Evolutionary conservation across 2,888 invertebrate species (phyloP).

Genomic region (Conchocele bisecta): DNA sequence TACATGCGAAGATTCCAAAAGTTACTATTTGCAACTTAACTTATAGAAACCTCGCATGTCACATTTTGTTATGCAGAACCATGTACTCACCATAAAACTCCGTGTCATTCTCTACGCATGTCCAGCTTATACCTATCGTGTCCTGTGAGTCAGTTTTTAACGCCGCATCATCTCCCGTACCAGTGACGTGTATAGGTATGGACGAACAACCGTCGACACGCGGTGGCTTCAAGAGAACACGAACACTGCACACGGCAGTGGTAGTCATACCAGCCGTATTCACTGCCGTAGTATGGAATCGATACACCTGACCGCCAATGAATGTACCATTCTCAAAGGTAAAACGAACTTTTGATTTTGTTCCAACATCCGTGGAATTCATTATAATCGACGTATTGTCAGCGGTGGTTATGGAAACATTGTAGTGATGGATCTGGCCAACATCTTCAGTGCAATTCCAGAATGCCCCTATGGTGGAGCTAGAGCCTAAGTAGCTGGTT

Average conservation of each 20-base stretch:
- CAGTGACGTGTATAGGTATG: not conserved
- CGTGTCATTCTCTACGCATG: conserved; percentile 5
- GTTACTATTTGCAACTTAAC: too few relatives aligned
- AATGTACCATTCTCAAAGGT: not conserved
- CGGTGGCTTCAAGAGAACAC: not conserved
- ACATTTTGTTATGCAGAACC: too few relatives aligned
- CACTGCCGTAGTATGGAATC: conserved; percentile 1
- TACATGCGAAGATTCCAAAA: too few relatives aligned
- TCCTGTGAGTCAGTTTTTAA: not conserved
- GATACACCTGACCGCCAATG: not conserved
- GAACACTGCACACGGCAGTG: not conserved
- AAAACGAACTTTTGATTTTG: conserved; percentile 13
- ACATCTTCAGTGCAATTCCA: conserved; percentile 60
- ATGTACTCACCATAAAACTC: conserved; percentile 26
- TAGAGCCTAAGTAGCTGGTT: conserved; percentile 47
- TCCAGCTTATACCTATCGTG: conserved; percentile 17
- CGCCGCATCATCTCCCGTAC: not conserved
- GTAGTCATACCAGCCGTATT: not conserved
- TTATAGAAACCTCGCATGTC: too few relatives aligned
- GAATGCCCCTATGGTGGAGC: conserved; percentile 50
- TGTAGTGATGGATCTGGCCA: conserved; percentile 34
- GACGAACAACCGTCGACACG: not conserved
- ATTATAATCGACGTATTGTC: conserved; percentile 19
- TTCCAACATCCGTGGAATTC: conserved; percentile 14
- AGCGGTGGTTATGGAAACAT: conserved; percentile 41